Conservation (phyloP, 2,113 vertebrate species). For the Nycticryphes semicollaris region DNA sequence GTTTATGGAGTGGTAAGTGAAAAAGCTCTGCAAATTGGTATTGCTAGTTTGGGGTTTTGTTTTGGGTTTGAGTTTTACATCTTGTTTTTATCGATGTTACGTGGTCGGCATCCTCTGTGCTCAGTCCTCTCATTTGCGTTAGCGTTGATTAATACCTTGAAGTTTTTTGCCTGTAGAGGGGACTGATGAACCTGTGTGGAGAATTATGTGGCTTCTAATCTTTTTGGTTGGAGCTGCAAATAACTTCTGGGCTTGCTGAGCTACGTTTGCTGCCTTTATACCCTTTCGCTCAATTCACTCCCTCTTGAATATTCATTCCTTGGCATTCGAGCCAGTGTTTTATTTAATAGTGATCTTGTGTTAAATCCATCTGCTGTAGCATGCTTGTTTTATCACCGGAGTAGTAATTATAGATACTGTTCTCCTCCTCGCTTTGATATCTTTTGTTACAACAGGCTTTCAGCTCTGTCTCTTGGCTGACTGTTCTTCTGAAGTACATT, state of each 20-base stretch:
- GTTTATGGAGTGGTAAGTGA: neutral
- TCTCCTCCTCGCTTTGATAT: slow-evolving; percentile 35
- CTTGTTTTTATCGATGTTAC: neutral
- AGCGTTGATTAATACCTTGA: neutral
- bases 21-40: neutral
- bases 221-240: neutral
- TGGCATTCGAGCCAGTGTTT: slow-evolving; percentile 6
- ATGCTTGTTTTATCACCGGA: slow-evolving; percentile 41
- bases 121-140: neutral
- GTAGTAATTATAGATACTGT: slow-evolving; percentile 25
- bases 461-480: slow-evolving; percentile 32
- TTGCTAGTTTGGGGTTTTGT: neutral
- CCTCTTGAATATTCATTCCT: slow-evolving; percentile 12
- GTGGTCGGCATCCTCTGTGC: neutral
- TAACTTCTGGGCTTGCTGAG: neutral
- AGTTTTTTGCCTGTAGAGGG: neutral
- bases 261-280: neutral
- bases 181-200: neutral
- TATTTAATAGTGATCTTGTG: slow-evolving; percentile 22
- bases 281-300: neutral
- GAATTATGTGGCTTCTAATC: neutral
- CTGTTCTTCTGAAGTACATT: slow-evolving; percentile 21
- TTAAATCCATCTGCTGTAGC: slow-evolving; percentile 47
- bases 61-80: neutral
- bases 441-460: slow-evolving; percentile 60